Conservation (phyloP, 2,797 vertebrate genomes). For the Gymnothorax reevesii region DNA sequence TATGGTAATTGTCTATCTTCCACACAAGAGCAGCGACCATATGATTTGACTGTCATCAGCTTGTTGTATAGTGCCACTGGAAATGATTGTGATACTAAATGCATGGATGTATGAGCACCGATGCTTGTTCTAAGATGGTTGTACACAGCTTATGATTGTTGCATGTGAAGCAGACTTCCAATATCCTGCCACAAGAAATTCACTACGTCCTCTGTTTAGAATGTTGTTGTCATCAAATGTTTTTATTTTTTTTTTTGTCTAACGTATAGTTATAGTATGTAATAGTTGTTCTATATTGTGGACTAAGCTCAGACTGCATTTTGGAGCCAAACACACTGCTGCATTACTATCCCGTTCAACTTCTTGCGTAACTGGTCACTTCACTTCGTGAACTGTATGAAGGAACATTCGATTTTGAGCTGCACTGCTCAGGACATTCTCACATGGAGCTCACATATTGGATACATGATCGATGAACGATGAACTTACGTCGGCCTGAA, state of each 20-base stretch:
- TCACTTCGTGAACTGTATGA: neutral
- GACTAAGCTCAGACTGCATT: neutral
- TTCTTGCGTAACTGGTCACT: neutral
- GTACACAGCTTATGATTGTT: slow-evolving; percentile 51
- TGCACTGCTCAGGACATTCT: slow-evolving; percentile 16
- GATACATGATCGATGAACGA: neutral
- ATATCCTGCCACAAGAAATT: neutral
- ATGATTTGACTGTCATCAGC: neutral
- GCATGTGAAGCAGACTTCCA: slow-evolving; percentile 61
- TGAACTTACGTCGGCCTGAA: neutral
- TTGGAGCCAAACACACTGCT: neutral
- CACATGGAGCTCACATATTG: neutral
- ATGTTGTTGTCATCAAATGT: neutral
- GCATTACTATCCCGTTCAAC: neutral
- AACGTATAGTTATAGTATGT: neutral
- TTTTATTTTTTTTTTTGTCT: neutral
- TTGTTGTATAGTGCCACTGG: neutral
- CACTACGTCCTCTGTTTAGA: neutral
- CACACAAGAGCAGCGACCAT: neutral
- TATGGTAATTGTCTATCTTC: neutral
- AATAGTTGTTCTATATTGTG: neutral
- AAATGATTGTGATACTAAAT: neutral
- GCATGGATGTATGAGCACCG: slow-evolving; percentile 50
- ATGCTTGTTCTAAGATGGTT: slow-evolving; percentile 44
- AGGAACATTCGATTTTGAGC: slow-evolving; percentile 4